Conservation (phyloP, 2,797 vertebrate species). For the Phrynocephalus vlangalii region DNA sequence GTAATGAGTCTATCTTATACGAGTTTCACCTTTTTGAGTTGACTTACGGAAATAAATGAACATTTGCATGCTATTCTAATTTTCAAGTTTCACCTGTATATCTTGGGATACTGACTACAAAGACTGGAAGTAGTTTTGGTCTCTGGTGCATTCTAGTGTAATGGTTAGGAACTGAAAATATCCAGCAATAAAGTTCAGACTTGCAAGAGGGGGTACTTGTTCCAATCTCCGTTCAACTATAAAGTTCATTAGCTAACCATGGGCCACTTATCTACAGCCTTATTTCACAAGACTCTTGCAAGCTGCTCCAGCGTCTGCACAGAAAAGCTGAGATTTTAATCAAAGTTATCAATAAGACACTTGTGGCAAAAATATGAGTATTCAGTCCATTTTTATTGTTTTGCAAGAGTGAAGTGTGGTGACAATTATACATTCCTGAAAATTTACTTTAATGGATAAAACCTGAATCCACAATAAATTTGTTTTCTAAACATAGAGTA, state of each 20-base stretch:
- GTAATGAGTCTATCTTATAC: too few species aligned
- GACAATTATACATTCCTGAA: conserved; percentile 34
- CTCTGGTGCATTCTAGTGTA: not conserved
- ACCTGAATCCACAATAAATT: conserved; percentile 26
- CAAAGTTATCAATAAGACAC: not conserved
- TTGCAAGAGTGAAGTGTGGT: conserved; percentile 30
- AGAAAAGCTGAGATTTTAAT: not conserved
- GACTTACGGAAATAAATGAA: too few species aligned
- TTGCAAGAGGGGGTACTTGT: not conserved
- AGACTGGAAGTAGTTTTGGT: not conserved
- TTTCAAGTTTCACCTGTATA: too few species aligned
- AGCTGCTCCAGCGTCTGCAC: not conserved
- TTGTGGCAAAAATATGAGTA: accelerated
- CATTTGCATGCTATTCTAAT: too few species aligned
- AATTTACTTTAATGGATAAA: conserved; percentile 24
- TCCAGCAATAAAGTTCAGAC: not conserved
- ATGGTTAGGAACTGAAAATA: not conserved
- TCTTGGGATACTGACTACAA: not conserved
- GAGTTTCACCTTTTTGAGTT: too few species aligned
- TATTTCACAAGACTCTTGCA: not conserved
- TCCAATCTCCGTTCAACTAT: not conserved
- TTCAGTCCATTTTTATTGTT: conserved; percentile 48
- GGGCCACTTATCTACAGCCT: not conserved
- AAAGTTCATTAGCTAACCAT: not conserved
- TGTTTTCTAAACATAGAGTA: not conserved